These are phyloP conservation scores for Corella eumyota DNA, from an alignment of 23 tunicate genomes.

Conservation along the genomic window DNA sequence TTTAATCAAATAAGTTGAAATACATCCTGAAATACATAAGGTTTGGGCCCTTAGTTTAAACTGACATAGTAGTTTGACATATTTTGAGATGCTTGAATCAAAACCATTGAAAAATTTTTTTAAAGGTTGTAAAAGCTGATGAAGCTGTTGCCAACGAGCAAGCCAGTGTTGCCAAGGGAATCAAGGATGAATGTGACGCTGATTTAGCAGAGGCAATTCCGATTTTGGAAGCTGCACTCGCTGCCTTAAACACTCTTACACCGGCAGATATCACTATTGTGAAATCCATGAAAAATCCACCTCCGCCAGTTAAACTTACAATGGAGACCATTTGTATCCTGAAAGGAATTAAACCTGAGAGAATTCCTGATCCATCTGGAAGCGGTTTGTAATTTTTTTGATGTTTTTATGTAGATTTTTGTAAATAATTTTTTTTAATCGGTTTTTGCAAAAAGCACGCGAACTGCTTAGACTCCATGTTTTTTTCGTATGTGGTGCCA, in stretches of 20 bases:
- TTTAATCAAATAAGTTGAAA: too few species aligned
- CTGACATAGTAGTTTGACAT: too few species aligned
- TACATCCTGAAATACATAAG: too few species aligned
- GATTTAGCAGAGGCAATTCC: constrained; percentile 99
- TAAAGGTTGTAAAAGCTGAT: constrained; percentile 97
- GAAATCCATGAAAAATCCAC: constrained; percentile 91
- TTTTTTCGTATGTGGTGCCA: not conserved
- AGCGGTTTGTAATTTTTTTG: constrained; percentile 34
- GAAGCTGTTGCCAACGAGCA: constrained; percentile 98
- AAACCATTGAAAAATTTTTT: too few species aligned
- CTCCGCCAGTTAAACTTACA: constrained; percentile 83
- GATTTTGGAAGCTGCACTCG: constrained; percentile 80
- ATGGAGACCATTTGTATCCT: constrained; percentile 90
- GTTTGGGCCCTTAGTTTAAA: too few species aligned
- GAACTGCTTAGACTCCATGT: too few species aligned
- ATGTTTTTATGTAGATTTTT: not conserved
- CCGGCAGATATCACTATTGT: constrained; percentile 92
- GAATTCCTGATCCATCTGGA: constrained; percentile 95
- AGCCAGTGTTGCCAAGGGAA: constrained; percentile 74
- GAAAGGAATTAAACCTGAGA: constrained; percentile 89
- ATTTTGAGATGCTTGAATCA: too few species aligned
- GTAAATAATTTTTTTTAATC: not conserved
- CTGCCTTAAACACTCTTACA: constrained; percentile 81
- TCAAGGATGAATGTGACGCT: constrained; percentile 98
- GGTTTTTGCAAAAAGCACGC: constrained; percentile 4